phyloP scores from a whole-genome alignment of 2,888 invertebrate species.

The Graphium colonna region DNA sequence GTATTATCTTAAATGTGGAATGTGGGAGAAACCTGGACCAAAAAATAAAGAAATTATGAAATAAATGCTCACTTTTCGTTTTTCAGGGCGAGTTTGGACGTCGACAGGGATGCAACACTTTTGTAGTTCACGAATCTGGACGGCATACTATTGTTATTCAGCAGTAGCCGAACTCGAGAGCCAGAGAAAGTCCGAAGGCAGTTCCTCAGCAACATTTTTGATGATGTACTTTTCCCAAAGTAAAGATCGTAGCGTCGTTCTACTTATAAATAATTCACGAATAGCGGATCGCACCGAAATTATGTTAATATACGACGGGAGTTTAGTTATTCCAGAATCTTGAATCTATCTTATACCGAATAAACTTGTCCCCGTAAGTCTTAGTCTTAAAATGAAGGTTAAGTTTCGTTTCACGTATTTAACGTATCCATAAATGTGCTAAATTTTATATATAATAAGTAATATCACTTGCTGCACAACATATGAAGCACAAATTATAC shows the following conservation, averaged over 20 bases:
- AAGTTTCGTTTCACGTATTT: slow-evolving; percentile 6
- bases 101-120: slow-evolving; percentile 55
- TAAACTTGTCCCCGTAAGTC: slow-evolving; percentile 1
- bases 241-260: not conserved
- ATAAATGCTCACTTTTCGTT: slow-evolving; percentile 59
- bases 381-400: slow-evolving; percentile 3
- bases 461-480: no score
- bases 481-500: no score
- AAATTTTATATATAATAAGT: no score
- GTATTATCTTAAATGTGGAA: no score
- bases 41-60: no score
- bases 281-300: slow-evolving; percentile 4
- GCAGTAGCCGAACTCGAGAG: slow-evolving; percentile 43
- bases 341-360: slow-evolving; percentile 1
- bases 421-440: not conserved
- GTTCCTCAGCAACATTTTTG: slow-evolving; percentile 54
- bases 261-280: slow-evolving; percentile 25
- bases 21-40: no score
- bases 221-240: not conserved
- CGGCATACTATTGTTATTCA: slow-evolving; percentile 45
- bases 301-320: not conserved
- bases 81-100: slow-evolving; percentile 52
- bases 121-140: slow-evolving; percentile 53
- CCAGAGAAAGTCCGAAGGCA: slow-evolving; percentile 53
- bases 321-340: not conserved